Percentiles rank a stretch among this genome's conserved stretches.
These are phyloP conservation scores for Panthera leo DNA, from an alignment of 2,113 vertebrate species.

Conservation along the genomic window DNA sequence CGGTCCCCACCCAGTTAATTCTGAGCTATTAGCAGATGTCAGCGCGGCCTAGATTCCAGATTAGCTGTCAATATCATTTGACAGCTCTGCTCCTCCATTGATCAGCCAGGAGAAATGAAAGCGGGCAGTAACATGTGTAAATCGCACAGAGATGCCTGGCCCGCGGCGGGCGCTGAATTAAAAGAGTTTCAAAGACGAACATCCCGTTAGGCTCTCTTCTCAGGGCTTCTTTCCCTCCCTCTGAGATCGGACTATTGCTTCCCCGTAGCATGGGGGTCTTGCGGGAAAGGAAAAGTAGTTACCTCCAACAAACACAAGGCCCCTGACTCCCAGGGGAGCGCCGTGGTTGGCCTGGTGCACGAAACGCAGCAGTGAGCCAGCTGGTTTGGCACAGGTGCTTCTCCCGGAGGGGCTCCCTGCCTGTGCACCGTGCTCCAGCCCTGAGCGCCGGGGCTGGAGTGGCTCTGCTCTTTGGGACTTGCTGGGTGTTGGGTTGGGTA, in stretches of 20 bases:
- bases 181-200: background rate
- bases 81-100: background rate
- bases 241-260: background rate
- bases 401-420: background rate
- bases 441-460: background rate
- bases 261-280: background rate
- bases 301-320: background rate
- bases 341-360: no score
- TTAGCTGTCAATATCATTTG: background rate
- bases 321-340: background rate
- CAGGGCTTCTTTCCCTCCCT: background rate
- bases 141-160: background rate
- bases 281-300: background rate
- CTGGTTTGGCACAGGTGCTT: fast-evolving
- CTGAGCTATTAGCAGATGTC: background rate
- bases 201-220: background rate
- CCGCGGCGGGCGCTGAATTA: background rate
- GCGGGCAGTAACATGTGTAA: background rate
- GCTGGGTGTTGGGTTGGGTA: background rate
- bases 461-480: background rate
- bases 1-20: background rate
- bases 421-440: background rate
- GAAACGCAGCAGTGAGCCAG: background rate
- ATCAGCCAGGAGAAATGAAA: background rate
- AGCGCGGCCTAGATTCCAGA: background rate